Evolutionary conservation across 2,888 invertebrate species (phyloP).

Genomic region (Auanema freiburgensis): DNA sequence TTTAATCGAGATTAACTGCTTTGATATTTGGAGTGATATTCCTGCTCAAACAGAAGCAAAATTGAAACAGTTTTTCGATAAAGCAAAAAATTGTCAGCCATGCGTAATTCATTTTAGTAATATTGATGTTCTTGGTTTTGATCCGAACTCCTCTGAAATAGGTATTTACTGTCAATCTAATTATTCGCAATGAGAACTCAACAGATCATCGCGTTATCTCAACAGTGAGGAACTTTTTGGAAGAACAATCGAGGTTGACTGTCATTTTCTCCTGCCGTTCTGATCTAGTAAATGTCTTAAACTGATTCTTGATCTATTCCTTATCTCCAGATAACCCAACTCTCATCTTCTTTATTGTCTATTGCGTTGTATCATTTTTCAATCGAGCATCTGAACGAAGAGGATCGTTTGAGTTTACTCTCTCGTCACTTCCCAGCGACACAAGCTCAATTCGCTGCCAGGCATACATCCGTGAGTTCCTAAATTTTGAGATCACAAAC

Average conservation of each 20-base stretch:
- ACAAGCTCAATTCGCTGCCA: conserved; percentile 23
- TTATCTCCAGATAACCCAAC: conserved; percentile 20
- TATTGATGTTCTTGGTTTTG: conserved; percentile 37
- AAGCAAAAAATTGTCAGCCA: conserved; percentile 23
- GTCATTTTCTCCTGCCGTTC: conserved; percentile 42
- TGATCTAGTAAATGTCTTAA: conserved; percentile 17
- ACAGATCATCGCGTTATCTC: conserved; percentile 24
- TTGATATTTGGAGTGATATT: conserved; percentile 47
- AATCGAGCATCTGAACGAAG: conserved; percentile 31
- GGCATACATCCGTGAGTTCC: conserved; percentile 33
- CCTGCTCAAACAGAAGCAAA: conserved; percentile 35
- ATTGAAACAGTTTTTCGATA: conserved; percentile 33
- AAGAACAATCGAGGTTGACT: conserved; percentile 23
- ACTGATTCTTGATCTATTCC: not conserved
- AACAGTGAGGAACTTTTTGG: conserved; percentile 8
- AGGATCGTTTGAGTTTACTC: conserved; percentile 33
- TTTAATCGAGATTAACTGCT: conserved; percentile 39
- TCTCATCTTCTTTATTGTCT: conserved; percentile 24
- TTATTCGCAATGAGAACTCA: not conserved
- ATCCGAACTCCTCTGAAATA: conserved; percentile 28
- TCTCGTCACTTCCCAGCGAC: conserved; percentile 1
- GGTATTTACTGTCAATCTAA: conserved; percentile 24
- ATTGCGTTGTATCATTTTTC: conserved; percentile 34
- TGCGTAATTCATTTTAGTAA: conserved; percentile 37
- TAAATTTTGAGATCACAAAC: not conserved